Base-by-base conservation (phyloP, 1,140 invertebrate genomes). In the Zaprionus taronus region DNA sequence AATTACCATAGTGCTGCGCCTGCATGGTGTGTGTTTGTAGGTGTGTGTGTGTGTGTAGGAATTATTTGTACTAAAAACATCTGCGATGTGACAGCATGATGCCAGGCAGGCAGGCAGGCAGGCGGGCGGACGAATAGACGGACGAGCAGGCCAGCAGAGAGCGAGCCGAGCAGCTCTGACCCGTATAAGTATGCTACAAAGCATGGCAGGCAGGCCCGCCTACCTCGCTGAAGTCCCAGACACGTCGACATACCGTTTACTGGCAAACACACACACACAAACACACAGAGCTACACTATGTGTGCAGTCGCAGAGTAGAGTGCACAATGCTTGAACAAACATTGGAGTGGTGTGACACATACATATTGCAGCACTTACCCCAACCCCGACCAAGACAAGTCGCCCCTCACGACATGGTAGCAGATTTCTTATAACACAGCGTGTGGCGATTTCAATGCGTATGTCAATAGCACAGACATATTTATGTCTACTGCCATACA, bases 11-110 rank as follows among this genome's bases (percentile, higher is more conserved):
- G 31, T 34, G 5, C 36, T 38, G 36, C 36, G 36, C 62, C 3
- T 71, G 26, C 17, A 61, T 51, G 58, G 62, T 64, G 38, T 69
- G 66, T 74, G 26, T 65, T 3, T 66, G 20, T 22, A 1, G 22
- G 34, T 58, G 26, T 55, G 38, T 56, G 26, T 73, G 38, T 65
- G 41, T 57, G 38, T 69, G 47, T 69, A 38, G 22, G 79, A 85
- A 79, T 72, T 81, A 84, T 82, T 82, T 87, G 84, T 81, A 81
- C 81, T 84, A 81, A 84, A 84, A 87, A 87, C 72, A 86, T 89
- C 84, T 87, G 63, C 71, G 64, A 65, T 76, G 78, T 84, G 85
- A 87, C 84, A 87, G 84, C 84, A 80, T 75, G 85, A 71, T 84
- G 84, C 84, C 78, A 79, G 67, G 76, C 57, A 84, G 72, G 20